Base-by-base conservation (phyloP, 2,888 invertebrate species). In the Dugesia japonica region DNA sequence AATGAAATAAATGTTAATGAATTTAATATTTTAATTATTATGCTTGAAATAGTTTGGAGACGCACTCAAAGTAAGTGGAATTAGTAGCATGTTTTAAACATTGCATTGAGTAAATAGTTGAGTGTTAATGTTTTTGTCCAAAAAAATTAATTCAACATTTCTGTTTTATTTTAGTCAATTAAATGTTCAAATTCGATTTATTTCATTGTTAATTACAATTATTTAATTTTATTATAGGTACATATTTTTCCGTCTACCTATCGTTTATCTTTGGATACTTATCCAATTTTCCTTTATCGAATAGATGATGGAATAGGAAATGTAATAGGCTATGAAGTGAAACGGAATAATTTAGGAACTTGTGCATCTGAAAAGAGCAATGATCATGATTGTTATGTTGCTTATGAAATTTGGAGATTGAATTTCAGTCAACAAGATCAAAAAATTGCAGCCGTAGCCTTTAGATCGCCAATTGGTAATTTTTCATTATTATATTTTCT, bases 311-410 rank as follows among this genome's bases (percentile, higher is more conserved):
- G 4, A 23, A 7, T n/a, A 4, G 56, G 56, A 20, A 7, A 13
- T n/a, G 56, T 56, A 56, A 23, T 56, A 4, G 56, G 56, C 17
- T 56, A 56, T 56, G 56, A 56, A 56, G 56, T 56, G 4, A 56
- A 56, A 56, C n/a, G 56, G 17, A 20, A 56, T n/a, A 56, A 56
- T 9, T 56, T 56, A 56, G 56, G 56, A 56, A 4, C n/a, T 56
- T 56, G 56, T 56, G 4, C 56, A 23, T 23, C 17, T 4, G 23
- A 56, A 56, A 23, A 4, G n/a, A 56, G 56, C 56, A 56, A 56
- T 56, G 56, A 56, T 56, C 56, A 56, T 56, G 56, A 56, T 56
- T 56, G 56, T n/a, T 56, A 56, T 56, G 56, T 56, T 13, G 56
- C 56, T 56, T 4, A 56, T 56, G 56, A 56, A 23, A 56, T 56